These are phyloP conservation scores for Falco naumanni DNA, from an alignment of 2,797 vertebrate genomes.

Conservation along the genomic window DNA sequence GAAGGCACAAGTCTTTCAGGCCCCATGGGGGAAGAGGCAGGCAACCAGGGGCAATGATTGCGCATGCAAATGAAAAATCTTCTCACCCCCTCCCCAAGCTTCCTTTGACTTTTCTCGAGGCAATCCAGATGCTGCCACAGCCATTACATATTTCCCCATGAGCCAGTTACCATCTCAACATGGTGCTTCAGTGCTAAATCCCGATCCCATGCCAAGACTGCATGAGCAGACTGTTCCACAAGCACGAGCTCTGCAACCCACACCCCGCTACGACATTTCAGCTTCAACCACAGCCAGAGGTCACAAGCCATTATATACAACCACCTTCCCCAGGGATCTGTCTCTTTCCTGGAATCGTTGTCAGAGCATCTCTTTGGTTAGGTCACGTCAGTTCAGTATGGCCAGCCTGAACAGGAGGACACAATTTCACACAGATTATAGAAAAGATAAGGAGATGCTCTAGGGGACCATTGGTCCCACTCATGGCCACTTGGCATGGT, in stretches of 20 bases:
- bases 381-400: neutral
- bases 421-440: neutral
- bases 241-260: constrained; percentile 26
- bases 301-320: constrained; percentile 12
- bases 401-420: neutral
- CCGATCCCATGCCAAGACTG: neutral
- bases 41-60: neutral
- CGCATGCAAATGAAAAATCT: neutral
- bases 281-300: constrained; percentile 51
- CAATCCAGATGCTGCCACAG: neutral
- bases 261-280: neutral
- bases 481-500: neutral
- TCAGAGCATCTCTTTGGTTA: neutral
- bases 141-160: neutral
- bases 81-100: neutral
- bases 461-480: neutral
- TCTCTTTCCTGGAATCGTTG: constrained; percentile 52
- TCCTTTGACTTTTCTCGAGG: neutral
- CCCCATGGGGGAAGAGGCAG: neutral
- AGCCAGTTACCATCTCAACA: neutral
- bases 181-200: neutral
- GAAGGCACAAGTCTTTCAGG: neutral
- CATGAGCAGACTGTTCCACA: constrained; percentile 15
- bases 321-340: constrained; percentile 32
- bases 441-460: neutral